Percentiles rank a stretch among this genome's conserved stretches.
Evolutionary conservation across 2,888 invertebrate genomes (phyloP).

Genomic region (Drosophila merina): DNA sequence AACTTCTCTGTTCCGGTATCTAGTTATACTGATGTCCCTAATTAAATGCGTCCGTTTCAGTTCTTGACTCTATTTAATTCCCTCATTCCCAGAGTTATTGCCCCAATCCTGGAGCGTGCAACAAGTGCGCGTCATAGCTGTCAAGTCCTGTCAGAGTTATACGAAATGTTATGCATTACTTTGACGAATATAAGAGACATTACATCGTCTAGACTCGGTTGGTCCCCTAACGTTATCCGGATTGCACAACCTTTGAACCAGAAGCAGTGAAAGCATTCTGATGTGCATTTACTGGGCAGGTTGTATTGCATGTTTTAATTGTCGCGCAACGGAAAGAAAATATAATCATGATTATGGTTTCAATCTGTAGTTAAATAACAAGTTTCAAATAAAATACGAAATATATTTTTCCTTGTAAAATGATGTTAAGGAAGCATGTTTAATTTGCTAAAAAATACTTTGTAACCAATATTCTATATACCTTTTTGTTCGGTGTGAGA

Average conservation of each 20-base stretch:
- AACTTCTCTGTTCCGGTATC: conserved; percentile 23
- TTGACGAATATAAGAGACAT: conserved; percentile 17
- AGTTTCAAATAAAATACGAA: too few relatives aligned
- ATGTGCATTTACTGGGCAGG: not conserved
- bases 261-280: conserved; percentile 8
- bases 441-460: not conserved
- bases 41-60: conserved; percentile 45
- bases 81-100: conserved; percentile 4
- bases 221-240: conserved; percentile 10
- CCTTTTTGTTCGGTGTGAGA: conserved; percentile 2
- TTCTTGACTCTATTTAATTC: conserved; percentile 47
- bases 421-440: not conserved
- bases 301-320: not conserved
- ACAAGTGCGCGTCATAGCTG: conserved; percentile 49
- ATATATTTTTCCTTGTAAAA: not conserved
- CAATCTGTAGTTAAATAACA: too few relatives aligned
- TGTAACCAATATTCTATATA: not conserved
- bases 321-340: not conserved
- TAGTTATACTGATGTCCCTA: conserved; percentile 38
- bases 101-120: conserved; percentile 17
- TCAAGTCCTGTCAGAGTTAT: conserved; percentile 41
- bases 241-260: conserved; percentile 2
- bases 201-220: not conserved
- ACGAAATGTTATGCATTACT: conserved; percentile 26
- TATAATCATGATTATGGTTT: too few relatives aligned